These are phyloP conservation scores for Apis dorsata DNA, from an alignment of 1,140 invertebrate genomes.

Conservation along the genomic window DNA sequence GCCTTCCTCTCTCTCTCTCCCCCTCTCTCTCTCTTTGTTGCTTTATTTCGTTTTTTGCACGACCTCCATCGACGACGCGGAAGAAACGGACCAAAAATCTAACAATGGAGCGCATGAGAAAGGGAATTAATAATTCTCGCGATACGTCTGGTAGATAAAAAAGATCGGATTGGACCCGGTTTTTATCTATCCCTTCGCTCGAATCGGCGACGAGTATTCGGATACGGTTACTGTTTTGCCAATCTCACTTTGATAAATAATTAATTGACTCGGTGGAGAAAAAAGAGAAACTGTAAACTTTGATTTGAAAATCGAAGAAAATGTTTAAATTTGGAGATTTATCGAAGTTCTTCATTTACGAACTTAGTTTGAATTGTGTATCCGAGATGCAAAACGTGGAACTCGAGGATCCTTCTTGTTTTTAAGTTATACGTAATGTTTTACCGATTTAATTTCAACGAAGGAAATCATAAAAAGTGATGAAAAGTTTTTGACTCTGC, in stretches of 20 bases:
- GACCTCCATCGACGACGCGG: not conserved
- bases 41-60: slow-evolving; percentile 39
- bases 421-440: not conserved
- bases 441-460: not conserved
- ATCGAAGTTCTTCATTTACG: not conserved
- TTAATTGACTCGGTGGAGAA: not conserved
- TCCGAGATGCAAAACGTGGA: not conserved
- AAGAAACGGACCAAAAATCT: slow-evolving; percentile 32
- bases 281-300: too few species aligned
- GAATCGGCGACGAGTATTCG: not conserved
- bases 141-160: not conserved
- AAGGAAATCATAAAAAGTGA: not conserved
- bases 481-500: not conserved
- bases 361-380: not conserved
- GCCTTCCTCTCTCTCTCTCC: too few species aligned
- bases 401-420: not conserved
- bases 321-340: too few species aligned
- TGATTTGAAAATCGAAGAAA: too few species aligned
- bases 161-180: not conserved
- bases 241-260: not conserved
- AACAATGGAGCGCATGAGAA: slow-evolving; percentile 27
- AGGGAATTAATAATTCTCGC: slow-evolving; percentile 56
- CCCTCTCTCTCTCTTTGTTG: slow-evolving; percentile 5
- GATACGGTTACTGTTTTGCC: not conserved
- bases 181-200: not conserved